A percentile compares a stretch with the other conserved stretches of the same genome.
These are phyloP conservation scores for Pipistrellus pygmaeus DNA, from an alignment of 2,797 vertebrate genomes.

Conservation along the genomic window DNA sequence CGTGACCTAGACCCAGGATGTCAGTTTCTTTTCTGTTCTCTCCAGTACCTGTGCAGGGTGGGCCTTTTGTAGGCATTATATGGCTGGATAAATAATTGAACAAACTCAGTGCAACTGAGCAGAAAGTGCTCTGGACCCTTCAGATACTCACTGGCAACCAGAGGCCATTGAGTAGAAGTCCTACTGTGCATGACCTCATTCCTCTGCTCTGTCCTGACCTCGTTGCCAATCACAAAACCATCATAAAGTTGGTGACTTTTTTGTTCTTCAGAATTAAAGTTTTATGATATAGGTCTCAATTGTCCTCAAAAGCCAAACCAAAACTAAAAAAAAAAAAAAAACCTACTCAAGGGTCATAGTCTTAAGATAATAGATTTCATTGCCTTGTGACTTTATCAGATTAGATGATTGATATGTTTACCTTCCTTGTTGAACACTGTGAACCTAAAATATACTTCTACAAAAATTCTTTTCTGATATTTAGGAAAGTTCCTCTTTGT, in stretches of 20 bases:
- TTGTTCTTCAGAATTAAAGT: not conserved
- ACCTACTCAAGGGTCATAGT: not conserved
- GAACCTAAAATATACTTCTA: not conserved
- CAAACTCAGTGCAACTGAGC: too few relatives aligned
- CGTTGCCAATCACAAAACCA: not conserved
- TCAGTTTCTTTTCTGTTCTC: not conserved
- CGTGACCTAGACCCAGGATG: not conserved
- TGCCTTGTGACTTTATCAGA: not conserved
- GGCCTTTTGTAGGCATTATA: not conserved
- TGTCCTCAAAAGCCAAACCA: not conserved
- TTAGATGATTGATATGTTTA: not conserved
- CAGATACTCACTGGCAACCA: not conserved
- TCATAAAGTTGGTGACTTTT: not conserved
- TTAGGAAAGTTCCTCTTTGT: not conserved
- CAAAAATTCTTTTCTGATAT: slow-evolving; percentile 29
- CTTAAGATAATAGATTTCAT: not conserved
- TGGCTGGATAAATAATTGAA: not conserved
- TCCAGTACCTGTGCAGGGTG: not conserved
- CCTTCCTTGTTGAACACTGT: not conserved
- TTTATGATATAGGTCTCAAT: not conserved
- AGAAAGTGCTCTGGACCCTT: not conserved
- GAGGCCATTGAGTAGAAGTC: not conserved
- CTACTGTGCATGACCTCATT: not conserved
- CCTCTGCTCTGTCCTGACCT: not conserved
- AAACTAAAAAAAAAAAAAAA: not conserved